Base-by-base conservation (phyloP, 2,888 invertebrate genomes). In the Pherbina coryleti region DNA sequence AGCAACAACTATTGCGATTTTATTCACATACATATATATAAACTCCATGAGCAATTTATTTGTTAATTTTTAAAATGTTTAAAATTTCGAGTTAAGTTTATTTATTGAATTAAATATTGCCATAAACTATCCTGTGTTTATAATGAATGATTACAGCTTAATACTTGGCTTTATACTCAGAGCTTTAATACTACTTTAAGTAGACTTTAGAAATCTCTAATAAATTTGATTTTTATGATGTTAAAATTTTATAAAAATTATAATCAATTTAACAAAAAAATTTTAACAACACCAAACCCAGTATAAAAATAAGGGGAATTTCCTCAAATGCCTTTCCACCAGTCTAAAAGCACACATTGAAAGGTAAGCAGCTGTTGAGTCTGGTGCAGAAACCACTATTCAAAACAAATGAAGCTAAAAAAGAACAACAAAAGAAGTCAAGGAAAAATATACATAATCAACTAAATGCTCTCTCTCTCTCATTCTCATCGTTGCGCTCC, bases 351-450 rank as follows among this genome's bases (percentile, higher is more conserved):
- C 37, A 34, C 67, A 17, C 44, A 72, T 5, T 25, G 19, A n/a
- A 28, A 9, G 31, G 14, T 34, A 66, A 69, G 57, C 67, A 76
- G 69, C 69, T 76, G 75, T 57, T 28, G 25, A 9, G 31, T 5
- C 11, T 57, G 37, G n/a, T 53, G 60, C 51, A 66, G 73, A 75
- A 67, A 34, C 75, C 77, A 73, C 77, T 75, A 77, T 77, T 79
- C 77, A 70, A 77, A 79, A 79, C 79, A 77, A 79, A 71, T 55
- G 11, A 70, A 72, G n/a, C 8, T 55, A 71, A 19, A 31, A 19
- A 25, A 17, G 25, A 22, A 14, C 53, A 22, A 37, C 22, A 37
- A 44, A 37, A 44, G 11, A n/a, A 44, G 14, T 31, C 44, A 37
- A 37, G n/a, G 7, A 44, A 60, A 31, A 62, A 62, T 28, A 28